Conservation (phyloP, 2,113 vertebrate genomes). For the Oxyruncus cristatus region DNA sequence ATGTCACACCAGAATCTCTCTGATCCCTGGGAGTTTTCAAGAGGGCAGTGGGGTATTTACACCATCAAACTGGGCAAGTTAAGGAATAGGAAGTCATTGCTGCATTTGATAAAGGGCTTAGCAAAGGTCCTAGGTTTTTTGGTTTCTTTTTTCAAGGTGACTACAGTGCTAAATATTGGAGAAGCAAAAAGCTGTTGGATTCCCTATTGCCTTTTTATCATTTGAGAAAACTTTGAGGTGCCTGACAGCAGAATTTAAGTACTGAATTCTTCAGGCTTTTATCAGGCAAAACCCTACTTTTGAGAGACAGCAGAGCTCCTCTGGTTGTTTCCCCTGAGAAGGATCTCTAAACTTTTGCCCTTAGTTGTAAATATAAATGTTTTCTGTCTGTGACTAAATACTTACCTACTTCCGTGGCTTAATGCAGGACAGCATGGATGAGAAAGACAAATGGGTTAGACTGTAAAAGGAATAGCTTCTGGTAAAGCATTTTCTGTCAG, state of each 20-base stretch:
- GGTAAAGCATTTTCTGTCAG: slow-evolving; percentile 32
- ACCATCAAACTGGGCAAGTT: neutral
- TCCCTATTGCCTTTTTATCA: neutral
- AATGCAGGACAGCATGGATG: neutral
- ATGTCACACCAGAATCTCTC: neutral
- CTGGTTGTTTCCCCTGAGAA: neutral
- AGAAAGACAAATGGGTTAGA: neutral
- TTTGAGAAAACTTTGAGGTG: neutral
- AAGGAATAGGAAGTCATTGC: neutral
- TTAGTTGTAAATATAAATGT: neutral
- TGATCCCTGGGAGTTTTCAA: neutral
- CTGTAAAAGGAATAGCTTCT: neutral
- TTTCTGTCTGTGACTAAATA: neutral
- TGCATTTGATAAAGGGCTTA: neutral
- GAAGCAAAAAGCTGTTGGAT: neutral
- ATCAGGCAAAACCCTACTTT: neutral
- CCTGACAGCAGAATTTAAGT: neutral
- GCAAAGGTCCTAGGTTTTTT: neutral
- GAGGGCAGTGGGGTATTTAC: neutral
- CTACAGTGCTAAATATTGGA: neutral
- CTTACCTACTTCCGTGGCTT: slow-evolving; percentile 5
- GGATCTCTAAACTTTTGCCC: slow-evolving; percentile 20
- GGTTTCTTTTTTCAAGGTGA: neutral
- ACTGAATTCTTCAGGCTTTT: neutral
- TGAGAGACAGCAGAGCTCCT: neutral